Conservation (phyloP, 2,113 vertebrate species). For the Podiceps cristatus region DNA sequence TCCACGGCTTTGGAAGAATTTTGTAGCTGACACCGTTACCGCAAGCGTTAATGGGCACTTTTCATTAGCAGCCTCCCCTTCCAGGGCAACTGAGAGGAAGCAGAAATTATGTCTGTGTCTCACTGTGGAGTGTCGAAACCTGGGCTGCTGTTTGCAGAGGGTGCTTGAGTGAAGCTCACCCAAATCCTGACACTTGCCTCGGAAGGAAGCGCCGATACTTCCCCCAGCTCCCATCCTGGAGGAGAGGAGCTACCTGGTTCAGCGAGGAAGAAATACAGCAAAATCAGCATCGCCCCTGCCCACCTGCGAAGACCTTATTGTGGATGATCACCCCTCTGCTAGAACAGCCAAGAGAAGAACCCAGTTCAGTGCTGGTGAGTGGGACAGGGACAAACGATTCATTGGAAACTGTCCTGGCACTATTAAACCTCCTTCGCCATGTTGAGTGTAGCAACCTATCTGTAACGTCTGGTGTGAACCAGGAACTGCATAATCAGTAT, state of each 20-base stretch:
- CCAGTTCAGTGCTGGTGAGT: not conserved
- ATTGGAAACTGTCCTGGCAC: not conserved
- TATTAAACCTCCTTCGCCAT: not conserved
- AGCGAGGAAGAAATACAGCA: fast-evolving
- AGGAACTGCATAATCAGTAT: not conserved
- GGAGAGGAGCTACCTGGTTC: not conserved
- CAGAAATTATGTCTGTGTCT: not conserved
- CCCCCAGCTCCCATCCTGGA: not conserved
- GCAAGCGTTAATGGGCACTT: not conserved
- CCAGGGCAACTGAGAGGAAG: not conserved
- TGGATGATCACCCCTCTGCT: not conserved
- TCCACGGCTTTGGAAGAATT: not conserved
- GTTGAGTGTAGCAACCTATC: not conserved
- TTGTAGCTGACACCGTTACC: not conserved
- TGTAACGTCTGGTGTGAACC: not conserved
- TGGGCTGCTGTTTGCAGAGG: not conserved
- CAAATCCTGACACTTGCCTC: not conserved
- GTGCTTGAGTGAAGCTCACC: not conserved
- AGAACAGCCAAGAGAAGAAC: not conserved
- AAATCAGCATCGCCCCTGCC: not conserved
- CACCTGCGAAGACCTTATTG: not conserved
- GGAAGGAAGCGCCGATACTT: not conserved
- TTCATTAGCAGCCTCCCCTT: not conserved
- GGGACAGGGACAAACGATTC: fast-evolving
- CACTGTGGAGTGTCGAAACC: not conserved